These are phyloP conservation scores for Drosophila kohkoa DNA, from an alignment of 1,140 invertebrate species.

Conservation along the genomic window DNA sequence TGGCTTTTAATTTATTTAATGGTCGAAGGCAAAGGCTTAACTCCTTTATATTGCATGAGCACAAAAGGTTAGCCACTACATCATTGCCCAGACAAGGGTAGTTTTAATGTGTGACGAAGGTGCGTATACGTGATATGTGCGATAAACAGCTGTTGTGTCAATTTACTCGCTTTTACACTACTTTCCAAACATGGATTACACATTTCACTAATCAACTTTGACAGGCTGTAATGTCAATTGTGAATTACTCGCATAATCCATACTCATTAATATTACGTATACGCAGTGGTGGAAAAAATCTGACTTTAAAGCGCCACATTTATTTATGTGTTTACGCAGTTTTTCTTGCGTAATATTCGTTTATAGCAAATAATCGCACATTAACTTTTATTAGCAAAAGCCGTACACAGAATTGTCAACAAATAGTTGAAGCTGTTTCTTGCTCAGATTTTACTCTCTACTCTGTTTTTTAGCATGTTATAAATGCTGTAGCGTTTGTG, in stretches of 20 bases:
- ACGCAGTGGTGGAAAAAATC: not conserved
- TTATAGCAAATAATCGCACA: not conserved
- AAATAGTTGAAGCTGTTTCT: not conserved
- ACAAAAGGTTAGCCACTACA: slow-evolving; percentile 46
- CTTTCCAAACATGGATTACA: not conserved
- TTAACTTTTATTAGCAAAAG: slow-evolving; percentile 11
- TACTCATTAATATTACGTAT: not conserved
- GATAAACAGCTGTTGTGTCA: slow-evolving; percentile 1
- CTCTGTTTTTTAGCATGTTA: slow-evolving; percentile 19
- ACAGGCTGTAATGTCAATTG: not conserved
- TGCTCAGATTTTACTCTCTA: not conserved
- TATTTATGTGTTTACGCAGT: not conserved
- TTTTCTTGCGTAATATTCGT: too few species aligned
- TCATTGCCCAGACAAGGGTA: slow-evolving; percentile 30
- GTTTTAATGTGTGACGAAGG: not conserved
- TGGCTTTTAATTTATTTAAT: slow-evolving; percentile 60
- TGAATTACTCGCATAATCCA: not conserved
- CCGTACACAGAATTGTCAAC: slow-evolving; percentile 3
- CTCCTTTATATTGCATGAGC: slow-evolving; percentile 39
- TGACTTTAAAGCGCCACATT: not conserved
- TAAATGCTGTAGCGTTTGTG: slow-evolving; percentile 51
- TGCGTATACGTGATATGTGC: slow-evolving; percentile 11
- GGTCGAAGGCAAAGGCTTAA: slow-evolving; percentile 34
- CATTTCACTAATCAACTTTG: not conserved
- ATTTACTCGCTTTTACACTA: not conserved